Base-by-base conservation (phyloP, 2,797 vertebrate genomes). In the Eupleurogrammus muticus region DNA sequence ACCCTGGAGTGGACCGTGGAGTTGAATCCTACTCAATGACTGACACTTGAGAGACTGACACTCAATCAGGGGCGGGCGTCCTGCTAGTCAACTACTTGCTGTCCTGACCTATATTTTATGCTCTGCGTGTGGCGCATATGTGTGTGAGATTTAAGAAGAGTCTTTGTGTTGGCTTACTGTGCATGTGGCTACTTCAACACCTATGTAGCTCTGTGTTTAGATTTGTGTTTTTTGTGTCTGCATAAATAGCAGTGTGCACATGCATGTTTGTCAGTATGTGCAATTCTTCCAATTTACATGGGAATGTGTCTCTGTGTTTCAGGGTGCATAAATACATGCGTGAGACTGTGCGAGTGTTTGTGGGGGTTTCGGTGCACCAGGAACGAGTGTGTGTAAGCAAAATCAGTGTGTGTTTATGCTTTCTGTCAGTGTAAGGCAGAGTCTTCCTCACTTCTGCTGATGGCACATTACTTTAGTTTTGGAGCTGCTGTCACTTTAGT, bases 1-100 rank as follows among this genome's bases (percentile, higher is more conserved):
- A 94, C 84, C 90, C 94, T 81, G 94, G 91, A 87, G 76, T 90
- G 92, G 93, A 88, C n/a, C 81, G n/a, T 24, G 52, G 69, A 81
- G 34, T 73, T 13, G 5, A 70, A 66, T 83, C 65, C 35, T 34
- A 52, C 53, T 47, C 46, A 63, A 51, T 81, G 83, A 84, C 64
- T 86, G 86, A 82, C 75, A 80, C 79, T 77, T 80, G 21, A 71
- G 51, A 83, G 53, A 66, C 56, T 49, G 80, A 72, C 66, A 47
- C n/a, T 19, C 34, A 76, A 75, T 48, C 59, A 70, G 71, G 53
- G 59, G 63, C 19, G 46, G 77, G 77, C 68, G 52, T 84, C 65
- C 70, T 73, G 62, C 77, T 71, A 67, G 79, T 89, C 77, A 89
- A 89, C 74, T 76, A 89, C 74, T 76, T 89, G 79, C 74, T 66